Evolutionary conservation across 2,797 vertebrate species (phyloP), one percentile per base, ranked within the genome.

Genomic region (Luscinia megarhynchos): DNA sequence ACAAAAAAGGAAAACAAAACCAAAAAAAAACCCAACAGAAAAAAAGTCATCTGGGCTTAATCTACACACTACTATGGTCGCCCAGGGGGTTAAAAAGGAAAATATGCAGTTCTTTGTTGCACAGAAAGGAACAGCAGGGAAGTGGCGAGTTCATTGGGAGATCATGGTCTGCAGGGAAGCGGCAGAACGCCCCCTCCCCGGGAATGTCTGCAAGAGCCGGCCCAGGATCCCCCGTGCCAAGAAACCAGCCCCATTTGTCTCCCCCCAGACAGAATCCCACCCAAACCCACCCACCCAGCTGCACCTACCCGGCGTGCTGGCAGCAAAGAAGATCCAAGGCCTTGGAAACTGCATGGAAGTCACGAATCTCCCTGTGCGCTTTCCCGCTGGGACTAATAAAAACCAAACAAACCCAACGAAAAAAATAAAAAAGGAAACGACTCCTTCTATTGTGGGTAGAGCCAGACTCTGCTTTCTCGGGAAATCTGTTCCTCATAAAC

Each of bases 61-160:
- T 95, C 88, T 94, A 95, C 85, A 93, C 26, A 72, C 74, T 78
- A 85, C 76, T 68, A 84, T 6, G 48, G 88, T 81, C 46, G 86
- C 80, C 64, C 86, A 95, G 3, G 21, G 87, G 93, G 77, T 93
- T 95, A 63, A 74, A 87, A 82, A 95, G 77, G 92, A 95, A 93
- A 96, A 90, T 77, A 90, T 41, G 80, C 89, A 93, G 79, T 27
- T 84, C 87, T 96, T 92, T 92, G 89, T 94, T 81, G 87, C 93
- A 85, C 86, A 95, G 87, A 96, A 94, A 92, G 94, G 83, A 96
- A 84, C 90, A 87, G 87, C 83, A 55, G 92, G 89, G 91, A 95
- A 94, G 89, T 62, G 1, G 34, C 77, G 93, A 90, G 83, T 90
- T 96, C 87, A 95, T 4, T 84, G 87, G 93, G 95, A 84, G 91